Conservation (phyloP, 2,113 vertebrate genomes). For the Myotis brandtii region DNA sequence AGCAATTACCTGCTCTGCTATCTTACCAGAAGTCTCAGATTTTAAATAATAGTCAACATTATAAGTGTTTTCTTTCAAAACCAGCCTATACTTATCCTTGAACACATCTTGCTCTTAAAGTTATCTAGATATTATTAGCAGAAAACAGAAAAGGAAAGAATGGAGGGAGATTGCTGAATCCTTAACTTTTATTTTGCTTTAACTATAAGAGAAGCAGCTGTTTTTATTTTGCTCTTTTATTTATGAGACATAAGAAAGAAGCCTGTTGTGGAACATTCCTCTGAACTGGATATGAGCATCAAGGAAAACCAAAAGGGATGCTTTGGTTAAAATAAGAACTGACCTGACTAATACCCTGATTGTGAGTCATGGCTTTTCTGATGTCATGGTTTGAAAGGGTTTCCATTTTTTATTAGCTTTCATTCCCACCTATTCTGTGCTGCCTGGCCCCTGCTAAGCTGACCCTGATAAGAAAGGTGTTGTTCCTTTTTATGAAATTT, state of each 20-base stretch:
- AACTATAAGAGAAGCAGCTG: conserved; percentile 64
- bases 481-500: conserved; percentile 59
- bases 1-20: not conserved
- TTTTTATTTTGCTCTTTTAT: conserved; percentile 75
- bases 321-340: conserved; percentile 69
- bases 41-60: conserved; percentile 71
- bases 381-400: conserved; percentile 64
- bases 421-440: conserved; percentile 65
- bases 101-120: not conserved
- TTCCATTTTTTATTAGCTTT: conserved; percentile 71
- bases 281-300: conserved; percentile 57
- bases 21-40: not conserved
- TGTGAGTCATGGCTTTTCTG: conserved; percentile 61
- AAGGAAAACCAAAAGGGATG: not conserved
- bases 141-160: conserved; percentile 41
- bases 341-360: conserved; percentile 16
- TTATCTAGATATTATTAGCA: conserved; percentile 24
- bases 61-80: conserved; percentile 64
- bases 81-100: not conserved
- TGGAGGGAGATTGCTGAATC: conserved; percentile 28
- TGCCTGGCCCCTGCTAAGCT: conserved; percentile 58
- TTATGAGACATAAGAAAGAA: conserved; percentile 67
- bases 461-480: conserved; percentile 65
- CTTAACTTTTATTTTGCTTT: conserved; percentile 51
- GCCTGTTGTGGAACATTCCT: conserved; percentile 18